Base-by-base conservation (phyloP, 2,113 vertebrate genomes). In the Chrysochloris asiatica region DNA sequence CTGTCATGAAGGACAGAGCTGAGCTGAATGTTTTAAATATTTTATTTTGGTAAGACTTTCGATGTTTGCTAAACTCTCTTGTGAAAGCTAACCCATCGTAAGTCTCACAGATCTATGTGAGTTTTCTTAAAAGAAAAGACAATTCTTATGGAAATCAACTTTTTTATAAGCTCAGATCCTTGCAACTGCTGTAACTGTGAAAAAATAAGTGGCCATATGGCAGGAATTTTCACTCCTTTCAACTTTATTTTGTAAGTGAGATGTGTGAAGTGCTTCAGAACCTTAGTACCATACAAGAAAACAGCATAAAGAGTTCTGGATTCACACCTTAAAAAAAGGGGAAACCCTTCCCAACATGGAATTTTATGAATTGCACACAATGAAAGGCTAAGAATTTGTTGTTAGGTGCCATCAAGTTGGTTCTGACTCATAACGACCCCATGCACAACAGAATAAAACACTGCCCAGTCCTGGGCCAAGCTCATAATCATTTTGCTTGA, bases 181-280 rank as follows among this genome's bases (percentile, higher is more conserved):
- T 93, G 21, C 50, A 77, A 95, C 86, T 95, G 17, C 59, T 92
- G 22, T 91, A 93, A 92, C 43, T 86, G 2, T 17, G 33, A 95
- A 95, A n/a, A 96, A 95, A 87, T 83, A 96, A 93, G 92, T 95
- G 90, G 92, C 95, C 93, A 96, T 93, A 95, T 92, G 96, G 95
- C 95, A 93, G 63, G 94, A 93, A 95, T 94, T 91, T 93, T 95
- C 95, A 96, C 93, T 88, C 78, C 28, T 88, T 88, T 94, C 91
- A 93, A 76, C 93, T 83, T 93, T 89, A 90, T 94, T 97, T 95
- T 94, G 61, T 69, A 96, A 95, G 65, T 87, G 82, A 92, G 87
- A 96, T 89, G 90, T 96, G 95, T 90, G 95, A 95, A 97, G 88
- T 92, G 94, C 90, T 95, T 79, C 48, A 90, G 96, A 94, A 94